phyloP scores from a whole-genome alignment of 2,888 invertebrate genomes.

The Diaprepes abbreviatus region DNA sequence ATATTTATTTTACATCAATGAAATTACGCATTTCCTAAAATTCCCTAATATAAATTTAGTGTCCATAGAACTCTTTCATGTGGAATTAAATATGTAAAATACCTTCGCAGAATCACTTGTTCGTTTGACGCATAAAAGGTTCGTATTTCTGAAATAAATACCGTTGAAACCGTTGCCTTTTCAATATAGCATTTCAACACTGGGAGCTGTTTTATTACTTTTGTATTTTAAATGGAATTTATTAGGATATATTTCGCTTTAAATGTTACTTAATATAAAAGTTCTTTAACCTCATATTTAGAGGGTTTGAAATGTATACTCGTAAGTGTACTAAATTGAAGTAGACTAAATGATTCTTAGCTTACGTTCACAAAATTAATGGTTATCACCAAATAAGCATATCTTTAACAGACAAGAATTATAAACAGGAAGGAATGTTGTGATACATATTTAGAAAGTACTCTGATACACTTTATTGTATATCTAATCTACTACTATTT shows the following conservation, averaged over 20 bases:
- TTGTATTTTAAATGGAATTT: conserved; percentile 9
- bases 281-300: neutral
- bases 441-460: too few species aligned
- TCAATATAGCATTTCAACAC: conserved; percentile 15
- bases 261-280: neutral
- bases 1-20: too few species aligned
- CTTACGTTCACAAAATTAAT: too few species aligned
- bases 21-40: too few species aligned
- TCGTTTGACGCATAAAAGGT: conserved; percentile 13
- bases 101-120: conserved; percentile 7
- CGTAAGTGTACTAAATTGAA: too few species aligned
- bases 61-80: conserved; percentile 4
- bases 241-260: neutral
- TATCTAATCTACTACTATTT: too few species aligned
- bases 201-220: conserved; percentile 16
- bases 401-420: too few species aligned
- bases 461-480: too few species aligned
- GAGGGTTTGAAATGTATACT: too few species aligned
- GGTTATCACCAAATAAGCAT: too few species aligned
- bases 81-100: conserved; percentile 40
- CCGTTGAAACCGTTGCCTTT: conserved; percentile 17
- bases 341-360: too few species aligned
- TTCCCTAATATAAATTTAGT: conserved; percentile 21
- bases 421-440: too few species aligned
- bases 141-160: conserved; percentile 24